phyloP scores from a whole-genome alignment of 2,797 vertebrate genomes.

The Eospalax fontanierii region DNA sequence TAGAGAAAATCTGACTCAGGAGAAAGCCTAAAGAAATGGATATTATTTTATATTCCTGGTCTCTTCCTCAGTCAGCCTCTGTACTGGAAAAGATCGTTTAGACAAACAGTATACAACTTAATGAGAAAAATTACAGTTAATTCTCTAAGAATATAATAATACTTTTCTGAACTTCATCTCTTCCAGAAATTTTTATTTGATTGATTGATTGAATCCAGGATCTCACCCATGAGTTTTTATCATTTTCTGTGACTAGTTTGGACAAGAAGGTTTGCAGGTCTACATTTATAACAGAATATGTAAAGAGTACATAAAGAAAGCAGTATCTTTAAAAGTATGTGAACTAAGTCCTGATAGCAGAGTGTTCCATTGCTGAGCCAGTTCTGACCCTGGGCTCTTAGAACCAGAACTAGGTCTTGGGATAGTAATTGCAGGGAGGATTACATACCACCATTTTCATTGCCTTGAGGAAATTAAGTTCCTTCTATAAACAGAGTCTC shows the following conservation, averaged over 20 bases:
- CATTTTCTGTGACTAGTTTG: slow-evolving; percentile 43
- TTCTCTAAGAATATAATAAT: slow-evolving; percentile 15
- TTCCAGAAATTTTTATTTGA: slow-evolving; percentile 58
- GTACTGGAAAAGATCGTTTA: background rate
- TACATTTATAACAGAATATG: slow-evolving; percentile 5
- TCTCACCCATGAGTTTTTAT: slow-evolving; percentile 10
- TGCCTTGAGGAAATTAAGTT: slow-evolving; percentile 39
- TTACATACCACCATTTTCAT: background rate
- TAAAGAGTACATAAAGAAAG: background rate
- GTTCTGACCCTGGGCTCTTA: slow-evolving; percentile 26
- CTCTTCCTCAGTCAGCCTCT: background rate
- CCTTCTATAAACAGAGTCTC: background rate
- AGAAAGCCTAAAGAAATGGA: background rate
- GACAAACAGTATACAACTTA: background rate
- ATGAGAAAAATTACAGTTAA: background rate
- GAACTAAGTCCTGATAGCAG: background rate
- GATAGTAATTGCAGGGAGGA: background rate
- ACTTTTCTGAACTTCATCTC: slow-evolving; percentile 61
- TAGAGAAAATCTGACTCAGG: slow-evolving; percentile 53
- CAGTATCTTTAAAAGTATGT: slow-evolving; percentile 8
- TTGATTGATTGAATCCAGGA: background rate
- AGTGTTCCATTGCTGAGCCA: background rate
- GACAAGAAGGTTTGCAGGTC: background rate
- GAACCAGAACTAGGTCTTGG: background rate
- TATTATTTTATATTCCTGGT: background rate